Base-by-base conservation (phyloP, 2,888 invertebrate species). In the Polyommatus icarus region DNA sequence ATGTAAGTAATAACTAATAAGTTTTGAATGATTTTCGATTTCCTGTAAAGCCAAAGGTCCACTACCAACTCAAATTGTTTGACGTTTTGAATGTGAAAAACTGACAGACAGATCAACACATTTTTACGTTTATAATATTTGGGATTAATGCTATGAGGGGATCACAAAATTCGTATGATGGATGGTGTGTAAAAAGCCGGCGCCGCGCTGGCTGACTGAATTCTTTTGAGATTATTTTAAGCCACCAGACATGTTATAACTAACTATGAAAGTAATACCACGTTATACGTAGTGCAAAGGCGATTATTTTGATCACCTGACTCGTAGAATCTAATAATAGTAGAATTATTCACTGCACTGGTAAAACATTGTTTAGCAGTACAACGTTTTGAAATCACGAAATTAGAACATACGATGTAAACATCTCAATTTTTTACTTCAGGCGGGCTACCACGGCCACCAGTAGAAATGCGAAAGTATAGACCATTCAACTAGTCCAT, bases 151-250 rank as follows among this genome's bases (percentile, higher is more conserved):
- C 10, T 46, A 12, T 46, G 46, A 46, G 46, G 3, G 46, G 46
- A 46, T 46, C 10, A 46, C 46, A 46, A 3, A 46, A 46, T 46
- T 20, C 20, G 59, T 20, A 20, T 59, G 59, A 61, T 59, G 20
- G 24, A 24, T 61, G 20, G 24, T 24, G 61, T 10, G 12, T 24
- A 24, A 10, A 12, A 10, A 8, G 6, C 71, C 40, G 73, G 73
- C 73, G 73, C 73, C 73, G 46, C 73, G 73, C 73, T 24, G 73
- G n/a, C 73, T 73, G 50, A 46, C 46, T n/a, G 10, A 59, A 59
- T 46, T 46, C 24, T 50, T 50, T 24, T 15, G 20, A 2, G 73
- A 15, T 20, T 73, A 73, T 73, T 73, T 73, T 73, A 12, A 50
- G 24, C n/a, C 15, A 24, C 20, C 40, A 29, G 36, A 46, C 50